Evolutionary conservation across 2,113 vertebrate genomes (phyloP), one percentile per base, ranked within the genome.

Genomic region (Mirounga angustirostris): DNA sequence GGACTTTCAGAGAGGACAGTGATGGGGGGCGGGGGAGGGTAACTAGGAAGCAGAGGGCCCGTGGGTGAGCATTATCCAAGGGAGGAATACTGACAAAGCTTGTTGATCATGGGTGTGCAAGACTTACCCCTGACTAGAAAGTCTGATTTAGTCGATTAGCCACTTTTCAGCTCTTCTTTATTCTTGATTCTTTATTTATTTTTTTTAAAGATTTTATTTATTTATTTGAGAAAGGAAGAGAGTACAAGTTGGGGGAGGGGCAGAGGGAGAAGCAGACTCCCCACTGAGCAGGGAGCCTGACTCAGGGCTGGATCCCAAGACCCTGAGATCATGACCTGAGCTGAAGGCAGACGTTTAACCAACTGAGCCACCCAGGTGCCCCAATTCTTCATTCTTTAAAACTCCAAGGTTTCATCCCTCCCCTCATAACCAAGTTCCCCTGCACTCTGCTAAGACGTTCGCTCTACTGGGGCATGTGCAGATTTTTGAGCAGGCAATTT

Each of bases 361-460:
- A 3, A 69, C 33, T 36, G 33, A 69, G 33, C 67, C 67, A 36
- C 16, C 16, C 16, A 36, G 67, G n/a, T 21, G 8, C 18, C 67
- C 67, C 33, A 7, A 22, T n/a, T 94, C 46, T 33, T 21, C 24
- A n/a, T 13, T 13, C 24, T 89, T 71, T 15, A 28, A 50, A 71
- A 65, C 21, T 84, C 30, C 40, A 9, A 1, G 22, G 12, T 82
- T 94, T 91, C 19, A 36, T n/a, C 21, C 43, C 36, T 78, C 56
- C 58, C 28, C 30, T 80, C 33, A 78, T 15, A 24, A 9, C 28
- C 21, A 21, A 61, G 18, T 46, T 26, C 67, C 40, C 40, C 33
- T 1, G 0, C 8, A 28, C 43, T 7, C 21, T 67, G 4, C 22
- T 52, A 4, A 40, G 56, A 58, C 22, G 5, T 18, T 5, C 7